phyloP scores from a whole-genome alignment of 37 sponge, comb jelly and placozoan genomes.

The Lycopodina hypogea region DNA sequence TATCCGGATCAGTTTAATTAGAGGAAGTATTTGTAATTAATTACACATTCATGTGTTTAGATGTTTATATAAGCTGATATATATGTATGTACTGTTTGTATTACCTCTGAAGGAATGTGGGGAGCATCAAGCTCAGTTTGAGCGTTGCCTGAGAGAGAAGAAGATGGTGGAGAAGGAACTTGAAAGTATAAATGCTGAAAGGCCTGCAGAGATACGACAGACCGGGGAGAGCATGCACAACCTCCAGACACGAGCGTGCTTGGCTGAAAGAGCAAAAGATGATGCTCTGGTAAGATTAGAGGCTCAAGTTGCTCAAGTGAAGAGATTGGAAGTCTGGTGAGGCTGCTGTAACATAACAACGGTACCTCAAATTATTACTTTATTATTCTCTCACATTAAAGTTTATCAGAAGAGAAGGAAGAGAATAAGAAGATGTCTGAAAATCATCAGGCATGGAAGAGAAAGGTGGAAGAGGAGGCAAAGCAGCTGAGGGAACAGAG shows the following conservation, averaged over 20 bases:
- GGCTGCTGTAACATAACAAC: not conserved
- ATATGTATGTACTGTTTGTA: too few species aligned
- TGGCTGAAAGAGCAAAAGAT: constrained; percentile 69
- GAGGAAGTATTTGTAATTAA: too few species aligned
- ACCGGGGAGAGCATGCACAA: constrained; percentile 39
- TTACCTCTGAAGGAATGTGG: constrained; percentile 64
- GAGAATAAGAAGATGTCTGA: constrained; percentile 37
- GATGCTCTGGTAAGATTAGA: constrained; percentile 50
- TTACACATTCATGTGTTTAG: too few species aligned
- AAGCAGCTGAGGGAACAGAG: constrained; percentile 61
- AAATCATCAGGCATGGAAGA: constrained; percentile 30
- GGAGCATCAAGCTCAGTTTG: constrained; percentile 51
- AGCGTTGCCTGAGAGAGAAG: constrained; percentile 59
- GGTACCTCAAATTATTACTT: not conserved
- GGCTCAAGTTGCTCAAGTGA: not conserved
- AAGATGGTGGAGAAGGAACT: constrained; percentile 53
- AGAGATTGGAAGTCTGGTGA: constrained; percentile 53
- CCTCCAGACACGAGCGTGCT: constrained; percentile 36
- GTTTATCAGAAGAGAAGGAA: constrained; percentile 61
- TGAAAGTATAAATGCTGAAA: constrained; percentile 15
- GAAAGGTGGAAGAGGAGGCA: constrained; percentile 43
- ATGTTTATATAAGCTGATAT: too few species aligned
- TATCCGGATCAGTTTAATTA: too few species aligned
- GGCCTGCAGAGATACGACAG: constrained; percentile 34
- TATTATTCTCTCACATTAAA: not conserved